Evolutionary conservation across 2,888 invertebrate species (phyloP).

Genomic region (Heliconius sara): DNA sequence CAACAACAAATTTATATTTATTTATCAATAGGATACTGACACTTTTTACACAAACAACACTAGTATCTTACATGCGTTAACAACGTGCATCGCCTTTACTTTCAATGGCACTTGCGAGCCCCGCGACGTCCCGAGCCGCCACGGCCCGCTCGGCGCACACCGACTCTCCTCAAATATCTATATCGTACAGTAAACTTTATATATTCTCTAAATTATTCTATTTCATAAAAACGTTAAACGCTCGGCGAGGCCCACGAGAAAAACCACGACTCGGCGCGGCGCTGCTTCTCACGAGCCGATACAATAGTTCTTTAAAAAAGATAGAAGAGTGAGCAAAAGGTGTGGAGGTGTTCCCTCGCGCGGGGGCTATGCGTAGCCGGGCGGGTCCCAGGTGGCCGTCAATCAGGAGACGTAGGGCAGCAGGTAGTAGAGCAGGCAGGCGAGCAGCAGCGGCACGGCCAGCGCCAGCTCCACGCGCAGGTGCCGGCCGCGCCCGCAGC

Average conservation of each 20-base stretch:
- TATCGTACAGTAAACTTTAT: slow-evolving; percentile 31
- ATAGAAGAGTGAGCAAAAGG: slow-evolving; percentile 50
- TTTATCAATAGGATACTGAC: slow-evolving; percentile 73
- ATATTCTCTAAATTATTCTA: slow-evolving; percentile 58
- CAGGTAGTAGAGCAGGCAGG: slow-evolving; percentile 85
- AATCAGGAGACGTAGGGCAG: slow-evolving; percentile 86
- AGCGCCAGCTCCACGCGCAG: slow-evolving; percentile 79
- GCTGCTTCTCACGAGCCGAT: slow-evolving; percentile 23
- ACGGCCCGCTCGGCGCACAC: slow-evolving; percentile 38
- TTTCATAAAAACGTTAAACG: slow-evolving; percentile 61
- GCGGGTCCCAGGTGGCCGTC: slow-evolving; percentile 84
- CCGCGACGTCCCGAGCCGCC: slow-evolving; percentile 45
- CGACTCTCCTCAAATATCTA: slow-evolving; percentile 52
- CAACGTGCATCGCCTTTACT: slow-evolving; percentile 59
- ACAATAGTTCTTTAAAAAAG: slow-evolving; percentile 33
- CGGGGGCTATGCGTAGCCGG: slow-evolving; percentile 71
- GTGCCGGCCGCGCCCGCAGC: slow-evolving; percentile 85
- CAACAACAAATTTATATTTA: slow-evolving; percentile 78
- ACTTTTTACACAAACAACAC: slow-evolving; percentile 75
- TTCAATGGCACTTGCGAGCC: slow-evolving; percentile 69
- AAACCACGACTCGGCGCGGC: background rate
- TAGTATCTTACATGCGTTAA: slow-evolving; percentile 67
- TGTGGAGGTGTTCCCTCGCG: slow-evolving; percentile 32
- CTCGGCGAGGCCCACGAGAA: slow-evolving; percentile 46
- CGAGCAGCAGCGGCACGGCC: slow-evolving; percentile 83